Conservation (phyloP, 2,888 invertebrate genomes). For the Eulithis prunata region DNA sequence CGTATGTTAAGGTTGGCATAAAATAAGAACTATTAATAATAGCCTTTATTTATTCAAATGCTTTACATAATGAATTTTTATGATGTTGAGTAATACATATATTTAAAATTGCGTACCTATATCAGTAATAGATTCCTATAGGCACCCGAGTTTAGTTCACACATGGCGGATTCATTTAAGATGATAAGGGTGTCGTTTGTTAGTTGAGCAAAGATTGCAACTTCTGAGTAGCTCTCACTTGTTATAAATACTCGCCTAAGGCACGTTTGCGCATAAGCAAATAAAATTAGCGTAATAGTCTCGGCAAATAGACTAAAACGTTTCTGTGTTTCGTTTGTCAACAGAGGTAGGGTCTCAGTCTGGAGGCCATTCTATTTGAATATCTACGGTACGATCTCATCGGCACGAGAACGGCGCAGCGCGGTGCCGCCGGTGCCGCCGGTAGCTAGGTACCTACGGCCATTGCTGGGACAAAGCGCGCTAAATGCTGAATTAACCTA, state of each 20-base stretch:
- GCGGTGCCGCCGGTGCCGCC: not conserved
- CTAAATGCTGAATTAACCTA: conserved; percentile 74
- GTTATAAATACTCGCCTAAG: conserved; percentile 48
- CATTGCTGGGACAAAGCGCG: conserved; percentile 61
- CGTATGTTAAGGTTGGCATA: no score
- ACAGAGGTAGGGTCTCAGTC: conserved; percentile 55
- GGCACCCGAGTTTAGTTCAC: not conserved
- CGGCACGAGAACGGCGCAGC: conserved; percentile 26
- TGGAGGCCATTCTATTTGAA: conserved; percentile 68
- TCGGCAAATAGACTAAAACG: conserved; percentile 61
- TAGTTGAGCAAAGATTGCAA: conserved; percentile 44
- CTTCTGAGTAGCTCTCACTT: conserved; percentile 41
- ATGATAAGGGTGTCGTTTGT: conserved; percentile 40
- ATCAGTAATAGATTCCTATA: not conserved
- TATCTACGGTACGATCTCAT: conserved; percentile 71
- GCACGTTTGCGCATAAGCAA: conserved; percentile 56
- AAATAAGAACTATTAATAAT: no score
- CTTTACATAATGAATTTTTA: no score
- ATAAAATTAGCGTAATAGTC: conserved; percentile 66
- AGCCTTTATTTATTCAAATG: no score
- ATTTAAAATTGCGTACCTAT: not conserved
- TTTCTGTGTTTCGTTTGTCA: conserved; percentile 65
- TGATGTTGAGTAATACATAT: no score
- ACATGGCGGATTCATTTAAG: conserved; percentile 13
- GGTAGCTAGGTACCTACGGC: not conserved